Base-by-base conservation (phyloP, 2,797 vertebrate species). In the Gymnopithys bicolor region DNA sequence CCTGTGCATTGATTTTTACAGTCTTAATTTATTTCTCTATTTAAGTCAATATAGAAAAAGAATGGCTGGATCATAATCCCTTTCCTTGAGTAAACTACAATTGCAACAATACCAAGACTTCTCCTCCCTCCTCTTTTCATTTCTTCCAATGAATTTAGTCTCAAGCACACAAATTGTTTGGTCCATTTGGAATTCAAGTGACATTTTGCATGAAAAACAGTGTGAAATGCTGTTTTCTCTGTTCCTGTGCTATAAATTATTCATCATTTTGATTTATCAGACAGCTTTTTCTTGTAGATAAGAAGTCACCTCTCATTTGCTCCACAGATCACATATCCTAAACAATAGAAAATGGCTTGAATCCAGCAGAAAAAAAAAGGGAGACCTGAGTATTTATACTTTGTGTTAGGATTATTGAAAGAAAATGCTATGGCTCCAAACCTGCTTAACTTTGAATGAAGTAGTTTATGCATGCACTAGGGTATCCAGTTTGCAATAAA, bases 231-330 rank as follows among this genome's bases (percentile, higher is more conserved):
- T 96, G 96, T 96, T 98, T 97, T 95, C 84, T 94, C 84, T 95
- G 87, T 66, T 90, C 56, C 85, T 66, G 64, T 71, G 75, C 90
- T 95, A 97, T 97, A 96, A 97, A 98, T 98, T 97, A 98, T 98
- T 98, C 97, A 98, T 97, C 58, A 95, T 84, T 93, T 74, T 96
- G 93, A 94, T 97, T 97, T 97, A 97, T 97, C 94, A 95, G 95
- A 90, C 84, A 95, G 93, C 93, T 97, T 97, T 97, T 97, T 95
- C 93, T 94, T 95, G 82, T 91, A 97, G 96, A 97, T 97, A 97
- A 97, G 95, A 97, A 97, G 95, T 96, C 96, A 94, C 81, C 89
- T 96, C 95, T 96, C 79, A 18, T 95, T 97, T 91, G 68, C 91
- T 85, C 52, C 87, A 92, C 83, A 82, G 94, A 97, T 96, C 95